Evolutionary conservation across 2,113 vertebrate genomes (phyloP), one percentile per base, ranked within the genome.

Genomic region (Alligator sinensis): DNA sequence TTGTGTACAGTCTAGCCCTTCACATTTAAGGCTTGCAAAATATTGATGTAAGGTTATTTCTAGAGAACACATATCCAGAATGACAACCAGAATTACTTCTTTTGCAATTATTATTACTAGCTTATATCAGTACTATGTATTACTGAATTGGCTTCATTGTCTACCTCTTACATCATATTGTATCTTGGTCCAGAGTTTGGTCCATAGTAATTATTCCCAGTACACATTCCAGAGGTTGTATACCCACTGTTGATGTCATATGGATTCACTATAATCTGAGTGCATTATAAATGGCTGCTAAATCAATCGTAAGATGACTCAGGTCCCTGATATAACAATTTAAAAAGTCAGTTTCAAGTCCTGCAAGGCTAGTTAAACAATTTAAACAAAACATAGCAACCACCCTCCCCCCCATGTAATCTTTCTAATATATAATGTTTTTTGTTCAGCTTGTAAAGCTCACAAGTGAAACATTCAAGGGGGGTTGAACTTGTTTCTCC

Each of bases 61-160:
- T 90, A 54, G 77, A 74, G 79, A 91, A 86, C 91, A 78, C 82
- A 74, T 86, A 17, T 4, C 25, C 74, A 88, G 60, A 89, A 87
- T 89, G 76, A 90, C 54, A 88, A 78, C 34, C 70, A 86, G n/a
- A 0, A 34, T 81, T n/a, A 77, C 21, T 86, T 86, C 47, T 91
- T 47, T 47, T 47, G 87, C 30, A 22, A 90, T 2, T 4, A 19
- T 70, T 89, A 80, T 89, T 59, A 77, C 84, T 59, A 77, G 25
- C 0, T 80, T 68, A 72, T 30, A 15, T 84, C 58, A 38, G 28
- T 74, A 38, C 10, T 85, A 21, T 64, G 77, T 47, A 82, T 82
- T 57, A 3, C 57, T 89, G 80, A 78, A 89, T 62, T 89, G n/a
- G 5, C 87, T 96, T 84, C 55, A 82, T 2, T 70, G 11, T 82